Conservation (phyloP, 2,113 vertebrate species). For the Haplochromis vanheusdeni region DNA sequence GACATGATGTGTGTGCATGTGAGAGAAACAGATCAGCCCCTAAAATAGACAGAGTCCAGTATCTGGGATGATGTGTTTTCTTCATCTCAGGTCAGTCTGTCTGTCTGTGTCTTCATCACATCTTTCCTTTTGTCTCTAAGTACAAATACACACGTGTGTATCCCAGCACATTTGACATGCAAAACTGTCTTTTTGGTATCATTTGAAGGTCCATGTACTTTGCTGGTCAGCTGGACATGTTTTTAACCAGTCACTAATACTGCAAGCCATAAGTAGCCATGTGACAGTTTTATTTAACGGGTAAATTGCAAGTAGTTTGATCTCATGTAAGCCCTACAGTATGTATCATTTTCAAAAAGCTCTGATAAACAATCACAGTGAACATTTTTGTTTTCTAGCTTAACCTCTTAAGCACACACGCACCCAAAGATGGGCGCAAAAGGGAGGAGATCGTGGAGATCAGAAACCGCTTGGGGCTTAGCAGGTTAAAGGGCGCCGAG, state of each 20-base stretch:
- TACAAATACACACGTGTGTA: not conserved
- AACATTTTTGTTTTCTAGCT: not conserved
- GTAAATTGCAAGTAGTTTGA: not conserved
- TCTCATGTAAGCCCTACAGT: not conserved
- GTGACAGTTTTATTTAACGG: not conserved
- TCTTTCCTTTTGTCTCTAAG: not conserved
- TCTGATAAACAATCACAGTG: not conserved
- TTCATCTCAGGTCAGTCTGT: constrained; percentile 26
- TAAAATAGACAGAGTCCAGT: constrained; percentile 31
- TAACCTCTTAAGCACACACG: not conserved
- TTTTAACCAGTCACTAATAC: not conserved
- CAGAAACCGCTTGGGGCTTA: not conserved
- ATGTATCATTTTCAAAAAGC: not conserved
- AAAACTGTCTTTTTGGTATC: not conserved
- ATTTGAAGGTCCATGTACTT: not conserved
- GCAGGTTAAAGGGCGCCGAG: not conserved
- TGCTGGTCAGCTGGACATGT: not conserved
- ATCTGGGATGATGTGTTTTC: constrained; percentile 35
- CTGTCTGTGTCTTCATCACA: constrained; percentile 20
- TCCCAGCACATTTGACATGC: not conserved
- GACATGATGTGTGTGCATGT: constrained; percentile 6
- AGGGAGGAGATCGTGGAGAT: not conserved
- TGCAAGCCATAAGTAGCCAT: not conserved
- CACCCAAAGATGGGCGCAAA: not conserved
- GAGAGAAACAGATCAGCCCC: not conserved